Conservation (phyloP, 2,888 invertebrate species). For the Phyto melanocephala region DNA sequence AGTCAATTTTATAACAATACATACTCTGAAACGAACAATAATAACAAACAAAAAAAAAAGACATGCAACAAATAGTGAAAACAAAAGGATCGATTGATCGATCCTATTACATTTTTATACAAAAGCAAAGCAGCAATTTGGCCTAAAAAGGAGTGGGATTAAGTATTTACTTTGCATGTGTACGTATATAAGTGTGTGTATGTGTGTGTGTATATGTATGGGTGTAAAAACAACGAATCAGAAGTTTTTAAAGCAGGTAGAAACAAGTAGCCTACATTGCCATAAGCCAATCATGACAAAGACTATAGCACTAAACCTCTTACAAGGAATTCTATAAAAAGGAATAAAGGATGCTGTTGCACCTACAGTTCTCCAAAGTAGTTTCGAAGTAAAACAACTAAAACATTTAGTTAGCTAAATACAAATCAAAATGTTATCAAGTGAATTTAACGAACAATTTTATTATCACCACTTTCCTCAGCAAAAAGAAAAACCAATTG, state of each 20-base stretch:
- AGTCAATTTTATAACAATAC: slow-evolving; percentile 71
- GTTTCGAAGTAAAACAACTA: slow-evolving; percentile 22
- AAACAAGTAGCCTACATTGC: slow-evolving; percentile 36
- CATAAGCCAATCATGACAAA: slow-evolving; percentile 62
- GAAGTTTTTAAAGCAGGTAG: slow-evolving; percentile 53
- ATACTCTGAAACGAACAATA: slow-evolving; percentile 49
- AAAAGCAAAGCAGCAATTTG: slow-evolving; percentile 14
- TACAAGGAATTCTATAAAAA: slow-evolving; percentile 59
- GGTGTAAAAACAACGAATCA: slow-evolving; percentile 58
- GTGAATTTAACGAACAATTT: slow-evolving; percentile 61
- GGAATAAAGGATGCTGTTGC: slow-evolving; percentile 30
- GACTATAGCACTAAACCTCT: not conserved
- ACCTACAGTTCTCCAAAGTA: slow-evolving; percentile 49
- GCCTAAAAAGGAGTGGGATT: slow-evolving; percentile 14
- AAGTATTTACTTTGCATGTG: not conserved
- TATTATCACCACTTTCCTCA: slow-evolving; percentile 28
- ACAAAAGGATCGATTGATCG: slow-evolving; percentile 34
- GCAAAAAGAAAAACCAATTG: not conserved
- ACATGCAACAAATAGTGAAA: slow-evolving; percentile 28
- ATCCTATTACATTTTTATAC: slow-evolving; percentile 21
- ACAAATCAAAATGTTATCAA: slow-evolving; percentile 60
- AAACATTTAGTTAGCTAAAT: not conserved
- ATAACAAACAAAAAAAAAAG: slow-evolving; percentile 37
- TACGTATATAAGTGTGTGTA: not conserved
- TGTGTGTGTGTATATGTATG: not conserved